phyloP scores from a whole-genome alignment of 2,797 vertebrate species.

The Lacerta agilis region DNA sequence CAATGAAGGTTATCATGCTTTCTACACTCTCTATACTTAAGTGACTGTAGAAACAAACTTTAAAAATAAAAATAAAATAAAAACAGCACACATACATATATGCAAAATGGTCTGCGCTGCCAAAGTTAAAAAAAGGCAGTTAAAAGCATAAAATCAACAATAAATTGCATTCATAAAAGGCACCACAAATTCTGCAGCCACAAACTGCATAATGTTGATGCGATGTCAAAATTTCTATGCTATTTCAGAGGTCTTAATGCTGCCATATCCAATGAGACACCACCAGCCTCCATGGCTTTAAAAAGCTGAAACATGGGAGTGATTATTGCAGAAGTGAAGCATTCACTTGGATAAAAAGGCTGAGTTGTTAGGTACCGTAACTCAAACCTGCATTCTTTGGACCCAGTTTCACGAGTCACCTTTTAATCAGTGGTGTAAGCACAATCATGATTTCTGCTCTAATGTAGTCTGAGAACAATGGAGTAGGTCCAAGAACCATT shows the following conservation, averaged over 20 bases:
- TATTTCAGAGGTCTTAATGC: constrained; percentile 1
- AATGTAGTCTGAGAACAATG: background rate
- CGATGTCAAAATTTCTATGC: background rate
- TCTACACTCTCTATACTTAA: constrained; percentile 8
- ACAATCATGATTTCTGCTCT: background rate
- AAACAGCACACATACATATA: background rate
- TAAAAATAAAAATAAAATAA: no score
- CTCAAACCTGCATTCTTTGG: background rate
- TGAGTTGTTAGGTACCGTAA: background rate
- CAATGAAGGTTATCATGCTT: background rate
- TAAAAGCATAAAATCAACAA: no score
- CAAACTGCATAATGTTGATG: background rate
- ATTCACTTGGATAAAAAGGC: constrained; percentile 1
- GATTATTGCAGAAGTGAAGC: background rate
- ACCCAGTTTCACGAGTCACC: background rate
- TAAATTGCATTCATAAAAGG: no score
- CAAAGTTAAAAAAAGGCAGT: no score
- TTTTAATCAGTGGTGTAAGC: background rate
- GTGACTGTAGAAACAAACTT: constrained; percentile 30
- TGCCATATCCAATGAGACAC: background rate
- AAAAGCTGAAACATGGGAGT: background rate
- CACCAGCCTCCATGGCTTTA: background rate
- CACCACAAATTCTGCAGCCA: no score
- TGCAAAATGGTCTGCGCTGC: no score
- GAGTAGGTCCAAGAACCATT: background rate